Evolutionary conservation across 2,797 vertebrate species (phyloP).

Genomic region (Bufotes viridis): DNA sequence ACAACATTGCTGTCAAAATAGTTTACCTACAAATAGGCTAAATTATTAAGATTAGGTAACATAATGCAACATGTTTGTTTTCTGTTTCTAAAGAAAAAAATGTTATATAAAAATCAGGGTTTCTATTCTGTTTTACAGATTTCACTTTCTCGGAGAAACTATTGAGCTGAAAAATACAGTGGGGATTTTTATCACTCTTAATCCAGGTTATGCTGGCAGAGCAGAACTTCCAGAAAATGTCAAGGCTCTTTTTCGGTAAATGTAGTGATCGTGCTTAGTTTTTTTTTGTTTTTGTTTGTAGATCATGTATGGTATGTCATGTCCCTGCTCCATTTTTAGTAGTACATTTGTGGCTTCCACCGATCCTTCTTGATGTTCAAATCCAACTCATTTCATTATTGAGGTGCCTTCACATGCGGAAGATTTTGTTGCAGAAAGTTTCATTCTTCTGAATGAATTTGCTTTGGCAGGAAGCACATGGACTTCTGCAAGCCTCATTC

Average conservation of each 20-base stretch:
- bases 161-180: slow-evolving; percentile 78
- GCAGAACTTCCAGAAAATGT: slow-evolving; percentile 81
- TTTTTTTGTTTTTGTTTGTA: background rate
- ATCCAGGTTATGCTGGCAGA: slow-evolving; percentile 83
- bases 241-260: slow-evolving; percentile 79
- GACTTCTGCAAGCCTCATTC: too few species aligned
- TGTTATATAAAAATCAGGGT: background rate
- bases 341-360: too few species aligned
- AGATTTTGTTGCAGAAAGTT: too few species aligned
- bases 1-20: slow-evolving; percentile 1
- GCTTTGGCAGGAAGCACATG: too few species aligned
- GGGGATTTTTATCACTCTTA: slow-evolving; percentile 83
- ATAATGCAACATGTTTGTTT: background rate
- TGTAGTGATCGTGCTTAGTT: background rate
- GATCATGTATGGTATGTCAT: background rate
- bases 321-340: background rate
- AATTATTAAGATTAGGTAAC: background rate
- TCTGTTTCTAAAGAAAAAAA: background rate
- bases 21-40: background rate
- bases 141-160: slow-evolving; percentile 80
- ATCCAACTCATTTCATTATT: too few species aligned
- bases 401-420: too few species aligned
- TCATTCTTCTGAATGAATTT: too few species aligned
- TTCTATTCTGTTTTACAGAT: slow-evolving; percentile 68
- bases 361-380: too few species aligned